These are phyloP conservation scores for Mohoua ochrocephala DNA, from an alignment of 2,113 vertebrate species.

Conservation along the genomic window DNA sequence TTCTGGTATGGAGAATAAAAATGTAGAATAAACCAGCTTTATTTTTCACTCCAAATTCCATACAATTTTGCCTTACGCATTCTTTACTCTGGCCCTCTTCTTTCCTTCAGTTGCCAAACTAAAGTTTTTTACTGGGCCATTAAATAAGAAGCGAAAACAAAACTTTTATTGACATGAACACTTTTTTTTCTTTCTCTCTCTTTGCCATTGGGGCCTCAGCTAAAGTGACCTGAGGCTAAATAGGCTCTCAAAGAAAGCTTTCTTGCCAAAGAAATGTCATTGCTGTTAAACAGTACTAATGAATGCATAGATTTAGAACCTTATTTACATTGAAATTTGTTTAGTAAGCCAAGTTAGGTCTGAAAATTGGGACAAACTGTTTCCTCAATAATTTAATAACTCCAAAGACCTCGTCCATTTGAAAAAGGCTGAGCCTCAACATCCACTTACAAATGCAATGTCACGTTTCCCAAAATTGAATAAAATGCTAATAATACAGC, in stretches of 20 bases:
- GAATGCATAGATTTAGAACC: slow-evolving; percentile 64
- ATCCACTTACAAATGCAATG: slow-evolving; percentile 69
- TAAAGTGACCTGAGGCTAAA: slow-evolving; percentile 51
- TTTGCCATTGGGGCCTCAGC: slow-evolving; percentile 3
- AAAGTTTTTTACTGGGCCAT: not conserved
- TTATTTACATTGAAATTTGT: slow-evolving; percentile 70
- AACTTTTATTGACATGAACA: slow-evolving; percentile 49
- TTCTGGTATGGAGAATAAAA: not conserved
- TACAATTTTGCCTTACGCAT: not conserved
- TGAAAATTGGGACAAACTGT: slow-evolving; percentile 65
- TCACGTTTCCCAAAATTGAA: slow-evolving; percentile 65
- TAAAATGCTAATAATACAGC: slow-evolving; percentile 69
- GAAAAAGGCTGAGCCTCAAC: slow-evolving; percentile 48
- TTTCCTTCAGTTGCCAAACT: not conserved
- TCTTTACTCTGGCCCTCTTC: not conserved
- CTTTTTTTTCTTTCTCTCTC: not conserved
- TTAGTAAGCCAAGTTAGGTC: slow-evolving; percentile 63
- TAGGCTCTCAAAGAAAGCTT: slow-evolving; percentile 46
- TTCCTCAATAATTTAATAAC: slow-evolving; percentile 68
- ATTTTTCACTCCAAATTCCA: not conserved
- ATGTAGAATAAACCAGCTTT: not conserved
- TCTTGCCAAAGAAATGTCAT: slow-evolving; percentile 64
- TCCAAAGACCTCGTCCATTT: slow-evolving; percentile 58
- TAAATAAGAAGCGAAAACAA: slow-evolving; percentile 35
- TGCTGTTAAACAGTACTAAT: slow-evolving; percentile 50